Evolutionary conservation across 1,140 invertebrate species (phyloP).

Genomic region (Drosophila rhopaloa): DNA sequence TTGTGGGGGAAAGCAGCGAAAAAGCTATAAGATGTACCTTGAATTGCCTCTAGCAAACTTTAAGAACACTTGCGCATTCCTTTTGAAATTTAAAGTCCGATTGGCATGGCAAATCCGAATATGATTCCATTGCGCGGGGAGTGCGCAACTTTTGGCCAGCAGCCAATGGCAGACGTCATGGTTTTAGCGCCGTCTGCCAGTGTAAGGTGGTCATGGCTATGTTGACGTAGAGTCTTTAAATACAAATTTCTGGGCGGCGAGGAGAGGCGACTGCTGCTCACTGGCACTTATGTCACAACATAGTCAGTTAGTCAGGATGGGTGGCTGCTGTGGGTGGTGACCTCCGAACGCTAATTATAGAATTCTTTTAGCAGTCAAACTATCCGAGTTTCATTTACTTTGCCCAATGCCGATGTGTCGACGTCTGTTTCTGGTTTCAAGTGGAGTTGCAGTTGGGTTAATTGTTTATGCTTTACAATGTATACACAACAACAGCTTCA

Average conservation of each 20-base stretch:
- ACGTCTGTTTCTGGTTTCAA: slow-evolving; percentile 17
- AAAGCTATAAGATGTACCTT: slow-evolving; percentile 1
- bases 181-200: slow-evolving; percentile 54
- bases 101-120: slow-evolving; percentile 12
- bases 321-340: slow-evolving; percentile 32
- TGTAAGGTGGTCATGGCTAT: slow-evolving; percentile 68
- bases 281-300: slow-evolving; percentile 56
- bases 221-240: slow-evolving; percentile 74
- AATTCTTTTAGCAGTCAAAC: slow-evolving; percentile 35
- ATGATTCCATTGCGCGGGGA: slow-evolving; percentile 16
- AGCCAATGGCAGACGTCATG: slow-evolving; percentile 69
- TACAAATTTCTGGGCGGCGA: slow-evolving; percentile 24
- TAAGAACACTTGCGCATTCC: neutral
- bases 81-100: neutral
- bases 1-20: too few species aligned
- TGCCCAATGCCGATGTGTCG: too few species aligned
- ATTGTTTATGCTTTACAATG: slow-evolving; percentile 7
- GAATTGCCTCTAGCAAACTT: slow-evolving; percentile 13
- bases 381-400: slow-evolving; percentile 21
- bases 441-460: slow-evolving; percentile 27
- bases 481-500: neutral
- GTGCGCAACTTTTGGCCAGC: slow-evolving; percentile 60
- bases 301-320: slow-evolving; percentile 1
- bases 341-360: slow-evolving; percentile 63
- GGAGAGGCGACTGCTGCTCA: slow-evolving; percentile 48